Evolutionary conservation across 2,113 vertebrate genomes (phyloP).

Genomic region (Eupsittula cactorum): DNA sequence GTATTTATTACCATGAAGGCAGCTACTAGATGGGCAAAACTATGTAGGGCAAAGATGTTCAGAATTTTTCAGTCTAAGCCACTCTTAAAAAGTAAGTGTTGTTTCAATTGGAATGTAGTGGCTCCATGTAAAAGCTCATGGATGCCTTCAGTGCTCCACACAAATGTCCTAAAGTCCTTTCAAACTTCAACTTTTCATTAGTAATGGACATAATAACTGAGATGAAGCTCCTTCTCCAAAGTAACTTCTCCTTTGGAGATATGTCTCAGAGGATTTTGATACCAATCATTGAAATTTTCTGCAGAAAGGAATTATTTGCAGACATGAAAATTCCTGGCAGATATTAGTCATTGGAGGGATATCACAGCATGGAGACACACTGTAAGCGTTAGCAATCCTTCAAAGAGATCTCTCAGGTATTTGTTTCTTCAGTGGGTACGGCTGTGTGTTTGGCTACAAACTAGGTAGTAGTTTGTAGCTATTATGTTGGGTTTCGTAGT

Average conservation of each 20-base stretch:
- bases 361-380: neutral
- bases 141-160: neutral
- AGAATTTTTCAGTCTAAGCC: neutral
- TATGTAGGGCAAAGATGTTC: neutral
- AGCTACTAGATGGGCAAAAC: neutral
- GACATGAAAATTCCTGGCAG: neutral
- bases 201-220: neutral
- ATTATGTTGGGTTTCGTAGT: neutral
- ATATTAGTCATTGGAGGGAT: too few species aligned
- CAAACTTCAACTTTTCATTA: neutral
- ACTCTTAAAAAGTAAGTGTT: neutral
- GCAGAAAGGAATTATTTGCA: neutral
- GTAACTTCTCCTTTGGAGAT: neutral
- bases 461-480: neutral
- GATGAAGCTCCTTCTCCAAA: neutral
- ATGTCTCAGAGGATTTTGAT: neutral
- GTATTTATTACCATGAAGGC: neutral
- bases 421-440: neutral
- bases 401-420: neutral
- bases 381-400: neutral
- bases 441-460: neutral
- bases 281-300: neutral
- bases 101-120: fast-evolving
- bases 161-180: neutral
- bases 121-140: neutral